Evolutionary conservation across 2,888 invertebrate species (phyloP).

Genomic region (Empis stercorea): DNA sequence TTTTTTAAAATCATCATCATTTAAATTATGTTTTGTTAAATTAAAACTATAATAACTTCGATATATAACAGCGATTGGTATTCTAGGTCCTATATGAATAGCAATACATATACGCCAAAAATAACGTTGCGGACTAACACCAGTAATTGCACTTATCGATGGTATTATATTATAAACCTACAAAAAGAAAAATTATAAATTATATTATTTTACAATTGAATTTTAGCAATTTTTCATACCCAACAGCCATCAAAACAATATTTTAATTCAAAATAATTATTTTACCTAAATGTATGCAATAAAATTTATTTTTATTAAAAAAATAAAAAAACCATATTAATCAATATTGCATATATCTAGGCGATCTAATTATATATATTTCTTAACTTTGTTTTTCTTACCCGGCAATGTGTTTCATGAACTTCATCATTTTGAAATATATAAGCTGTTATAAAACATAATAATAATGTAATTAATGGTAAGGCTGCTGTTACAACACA

Average conservation of each 20-base stretch:
- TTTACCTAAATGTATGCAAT: too few relatives aligned
- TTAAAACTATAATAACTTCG: conserved; percentile 65
- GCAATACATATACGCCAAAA: conserved; percentile 87
- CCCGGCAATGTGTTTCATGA: conserved; percentile 89
- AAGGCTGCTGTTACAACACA: conserved; percentile 73
- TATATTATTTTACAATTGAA: too few relatives aligned
- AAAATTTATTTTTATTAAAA: too few relatives aligned
- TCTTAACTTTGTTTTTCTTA: conserved; percentile 39
- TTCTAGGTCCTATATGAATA: conserved; percentile 79
- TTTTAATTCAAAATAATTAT: too few relatives aligned
- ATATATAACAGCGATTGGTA: conserved; percentile 78
- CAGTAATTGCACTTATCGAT: conserved; percentile 91
- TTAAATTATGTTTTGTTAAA: conserved; percentile 17
- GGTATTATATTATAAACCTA: conserved; percentile 91
- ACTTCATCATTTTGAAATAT: conserved; percentile 87
- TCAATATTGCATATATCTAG: neutral
- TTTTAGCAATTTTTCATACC: too few relatives aligned
- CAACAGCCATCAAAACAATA: too few relatives aligned
- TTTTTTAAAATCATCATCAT: conserved; percentile 24
- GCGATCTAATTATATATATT: too few relatives aligned
- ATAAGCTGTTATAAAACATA: conserved; percentile 80
- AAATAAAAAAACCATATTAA: neutral
- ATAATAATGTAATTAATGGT: conserved; percentile 70
- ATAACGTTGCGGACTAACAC: conserved; percentile 83
- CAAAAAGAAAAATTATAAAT: conserved; percentile 10